These are phyloP conservation scores for Drosophila meridionalis DNA, from an alignment of 2,888 invertebrate species.

Conservation along the genomic window DNA sequence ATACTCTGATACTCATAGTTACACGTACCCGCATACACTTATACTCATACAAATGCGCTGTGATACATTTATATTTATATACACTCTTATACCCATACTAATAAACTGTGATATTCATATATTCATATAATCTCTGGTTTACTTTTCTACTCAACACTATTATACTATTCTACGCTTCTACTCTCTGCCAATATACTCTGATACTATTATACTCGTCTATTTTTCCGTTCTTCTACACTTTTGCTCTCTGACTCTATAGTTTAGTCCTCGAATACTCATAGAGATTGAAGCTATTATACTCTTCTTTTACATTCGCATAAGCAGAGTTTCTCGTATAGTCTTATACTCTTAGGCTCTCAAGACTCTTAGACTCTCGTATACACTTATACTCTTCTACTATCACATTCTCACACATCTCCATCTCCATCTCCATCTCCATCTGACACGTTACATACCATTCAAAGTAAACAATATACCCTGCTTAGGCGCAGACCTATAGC, in stretches of 20 bases:
- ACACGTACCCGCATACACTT: not conserved
- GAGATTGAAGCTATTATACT: not conserved
- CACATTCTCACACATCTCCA: too few relatives aligned
- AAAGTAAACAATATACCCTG: not conserved
- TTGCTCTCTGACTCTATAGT: not conserved
- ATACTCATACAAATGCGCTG: not conserved
- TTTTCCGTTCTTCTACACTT: not conserved
- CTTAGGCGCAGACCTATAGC: not conserved
- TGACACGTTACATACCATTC: not conserved
- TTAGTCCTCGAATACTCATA: not conserved
- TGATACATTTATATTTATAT: not conserved
- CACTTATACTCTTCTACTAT: not conserved
- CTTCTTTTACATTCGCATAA: too few relatives aligned
- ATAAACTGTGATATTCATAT: not conserved
- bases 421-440: not conserved
- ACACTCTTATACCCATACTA: not conserved
- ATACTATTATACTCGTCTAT: not conserved
- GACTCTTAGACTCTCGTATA: not conserved
- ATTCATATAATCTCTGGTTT: too few relatives aligned
- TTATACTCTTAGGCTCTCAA: too few relatives aligned
- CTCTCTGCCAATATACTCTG: not conserved
- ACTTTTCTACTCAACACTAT: not conserved
- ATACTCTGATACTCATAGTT: not conserved
- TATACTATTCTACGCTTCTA: not conserved
- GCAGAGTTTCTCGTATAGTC: too few relatives aligned